phyloP scores from a whole-genome alignment of 2,888 invertebrate genomes.

The Callosobruchus maculatus region DNA sequence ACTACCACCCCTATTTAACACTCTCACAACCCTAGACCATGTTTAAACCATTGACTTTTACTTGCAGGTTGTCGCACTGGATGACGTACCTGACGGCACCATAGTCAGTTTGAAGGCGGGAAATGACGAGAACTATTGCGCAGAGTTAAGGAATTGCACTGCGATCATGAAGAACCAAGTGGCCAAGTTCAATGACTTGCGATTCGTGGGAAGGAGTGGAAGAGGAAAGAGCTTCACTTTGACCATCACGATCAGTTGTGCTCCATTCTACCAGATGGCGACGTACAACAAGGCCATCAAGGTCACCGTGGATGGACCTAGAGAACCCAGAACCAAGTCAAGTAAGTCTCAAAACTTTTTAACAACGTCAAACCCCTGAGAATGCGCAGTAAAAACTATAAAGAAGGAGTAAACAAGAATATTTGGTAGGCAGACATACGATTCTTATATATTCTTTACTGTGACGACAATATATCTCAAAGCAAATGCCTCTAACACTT shows the following conservation, averaged over 20 bases:
- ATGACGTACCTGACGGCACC: slow-evolving; percentile 93
- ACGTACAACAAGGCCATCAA: slow-evolving; percentile 96
- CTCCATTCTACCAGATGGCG: slow-evolving; percentile 77
- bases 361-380: no score
- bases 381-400: no score
- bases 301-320: slow-evolving; percentile 98
- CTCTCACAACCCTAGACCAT: no score
- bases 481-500: no score
- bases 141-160: slow-evolving; percentile 88
- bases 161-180: slow-evolving; percentile 97
- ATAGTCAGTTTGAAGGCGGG: slow-evolving; percentile 91
- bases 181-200: slow-evolving; percentile 96
- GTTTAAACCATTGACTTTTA: not conserved
- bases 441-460: no score
- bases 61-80: slow-evolving; percentile 73
- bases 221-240: slow-evolving; percentile 94
- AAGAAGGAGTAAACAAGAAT: no score
- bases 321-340: slow-evolving; percentile 95
- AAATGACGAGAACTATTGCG: slow-evolving; percentile 97
- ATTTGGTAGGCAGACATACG: no score
- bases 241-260: slow-evolving; percentile 86
- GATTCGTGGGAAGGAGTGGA: slow-evolving; percentile 96
- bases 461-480: no score
- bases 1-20: no score
- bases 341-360: slow-evolving; percentile 76